Evolutionary conservation across 53 echinoderm and acorn worm species (phyloP), one percentile per base, ranked within the genome.

Genomic region (Holothuria leucospilota): DNA sequence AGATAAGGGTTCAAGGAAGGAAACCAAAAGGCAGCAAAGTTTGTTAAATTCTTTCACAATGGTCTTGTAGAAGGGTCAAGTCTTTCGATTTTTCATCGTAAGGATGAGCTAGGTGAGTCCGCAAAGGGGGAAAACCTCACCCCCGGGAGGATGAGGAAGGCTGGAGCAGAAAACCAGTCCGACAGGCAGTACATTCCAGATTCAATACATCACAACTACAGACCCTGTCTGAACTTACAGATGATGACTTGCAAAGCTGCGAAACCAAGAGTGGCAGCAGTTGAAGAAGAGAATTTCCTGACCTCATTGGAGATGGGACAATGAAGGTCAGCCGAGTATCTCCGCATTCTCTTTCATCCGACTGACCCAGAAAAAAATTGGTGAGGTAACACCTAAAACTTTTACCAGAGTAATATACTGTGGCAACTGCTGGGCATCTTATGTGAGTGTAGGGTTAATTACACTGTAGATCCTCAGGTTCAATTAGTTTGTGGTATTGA

Each of bases 301-400:
- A 91, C 59, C 39, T 78, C 41, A n/a, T 81, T 95, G 65, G 86
- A 77, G 59, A 87, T 86, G 63, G 88, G 90, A 34, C n/a, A 86
- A 81, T 16, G 93, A 92, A 29, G 86, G 78, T 39, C 73, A 71
- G 51, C 88, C 85, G 15, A 82, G 74, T 20, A 65, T 88, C 20
- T 95, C 82, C 90, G 92, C 59, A 82, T 97, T 60, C 86, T 86
- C 42, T 25, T 93, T 49, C 91, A 83, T 63, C 98, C 98, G 10
- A 88, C 92, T 34, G 98, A 97, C 82, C 98, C 98, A 52, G 98
- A n/a, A n/a, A n/a, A n/a, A n/a, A n/a, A 97, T 56, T 95, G 98
- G 98, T 97, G 66, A 82, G 82, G 41, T 8, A 9, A 27, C n/a
- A n/a, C n/a, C 2, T 20, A 16, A 4, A 16, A 56, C n/a, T 56